phyloP scores from a whole-genome alignment of 2,797 vertebrate species.

The Bradypus variegatus region DNA sequence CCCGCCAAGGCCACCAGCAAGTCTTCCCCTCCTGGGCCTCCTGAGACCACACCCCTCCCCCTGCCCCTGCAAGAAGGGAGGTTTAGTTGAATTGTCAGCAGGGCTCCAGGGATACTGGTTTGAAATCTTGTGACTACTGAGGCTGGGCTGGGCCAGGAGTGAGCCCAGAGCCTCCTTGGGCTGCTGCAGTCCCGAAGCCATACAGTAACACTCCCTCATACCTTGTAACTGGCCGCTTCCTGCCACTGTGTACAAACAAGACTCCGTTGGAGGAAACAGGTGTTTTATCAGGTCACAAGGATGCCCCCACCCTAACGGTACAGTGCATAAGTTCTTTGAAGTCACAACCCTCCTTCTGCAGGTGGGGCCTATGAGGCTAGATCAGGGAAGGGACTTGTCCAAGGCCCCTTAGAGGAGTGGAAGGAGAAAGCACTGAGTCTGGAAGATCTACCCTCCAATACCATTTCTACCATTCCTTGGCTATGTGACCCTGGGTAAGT shows the following conservation, averaged over 20 bases:
- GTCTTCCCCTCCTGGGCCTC: neutral
- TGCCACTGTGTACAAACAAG: slow-evolving; percentile 61
- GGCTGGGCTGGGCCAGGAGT: neutral
- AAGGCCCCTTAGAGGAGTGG: neutral
- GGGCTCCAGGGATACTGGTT: neutral
- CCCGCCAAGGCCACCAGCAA: neutral
- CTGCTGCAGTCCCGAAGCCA: slow-evolving; percentile 16
- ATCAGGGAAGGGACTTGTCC: neutral
- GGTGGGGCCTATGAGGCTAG: neutral
- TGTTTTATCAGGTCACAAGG: slow-evolving; percentile 55
- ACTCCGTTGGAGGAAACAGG: slow-evolving; percentile 60
- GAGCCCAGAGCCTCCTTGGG: neutral
- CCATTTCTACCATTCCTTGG: neutral
- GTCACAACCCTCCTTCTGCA: neutral
- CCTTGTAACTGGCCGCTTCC: slow-evolving; percentile 58
- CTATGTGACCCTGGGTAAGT: neutral
- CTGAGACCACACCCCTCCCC: neutral
- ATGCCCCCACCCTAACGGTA: neutral
- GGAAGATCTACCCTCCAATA: neutral
- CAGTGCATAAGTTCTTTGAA: neutral
- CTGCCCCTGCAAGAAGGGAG: neutral
- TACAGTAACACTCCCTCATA: slow-evolving; percentile 42
- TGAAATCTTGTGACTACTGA: neutral
- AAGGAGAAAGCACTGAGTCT: neutral
- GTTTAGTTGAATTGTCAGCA: neutral